Conservation (phyloP, 2,113 vertebrate species). For the Crocuta crocuta region DNA sequence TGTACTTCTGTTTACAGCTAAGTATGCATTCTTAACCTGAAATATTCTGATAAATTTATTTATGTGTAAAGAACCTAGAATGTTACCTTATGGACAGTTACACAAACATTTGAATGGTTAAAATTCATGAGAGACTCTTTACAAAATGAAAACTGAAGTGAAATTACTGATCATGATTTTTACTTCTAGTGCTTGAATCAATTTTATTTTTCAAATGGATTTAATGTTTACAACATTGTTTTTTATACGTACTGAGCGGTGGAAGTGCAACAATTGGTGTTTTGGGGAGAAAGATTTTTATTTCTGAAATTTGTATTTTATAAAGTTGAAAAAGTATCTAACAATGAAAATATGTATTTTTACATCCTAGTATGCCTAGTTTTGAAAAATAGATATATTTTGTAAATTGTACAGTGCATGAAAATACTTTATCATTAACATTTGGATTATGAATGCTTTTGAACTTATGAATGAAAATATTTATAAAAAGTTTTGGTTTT, state of each 20-base stretch:
- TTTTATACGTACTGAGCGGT: background rate
- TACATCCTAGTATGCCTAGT: background rate
- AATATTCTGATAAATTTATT: conserved; percentile 41
- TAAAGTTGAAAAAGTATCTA: conserved; percentile 50
- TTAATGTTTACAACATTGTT: conserved; percentile 3
- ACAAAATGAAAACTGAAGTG: conserved; percentile 8
- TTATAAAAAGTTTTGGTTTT: conserved; percentile 53
- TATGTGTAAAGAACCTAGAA: background rate
- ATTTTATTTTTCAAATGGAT: conserved; percentile 14
- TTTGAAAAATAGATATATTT: conserved; percentile 52
- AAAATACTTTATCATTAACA: conserved; percentile 49
- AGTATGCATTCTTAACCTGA: background rate
- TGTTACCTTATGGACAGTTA: background rate
- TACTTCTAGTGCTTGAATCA: background rate
- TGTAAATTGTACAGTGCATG: conserved; percentile 23
- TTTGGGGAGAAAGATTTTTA: background rate
- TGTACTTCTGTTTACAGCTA: conserved; percentile 44
- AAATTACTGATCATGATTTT: conserved; percentile 49
- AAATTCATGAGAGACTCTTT: background rate
- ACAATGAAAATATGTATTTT: conserved; percentile 46
- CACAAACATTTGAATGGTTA: background rate
- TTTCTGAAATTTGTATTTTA: background rate
- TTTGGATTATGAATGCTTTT: conserved; percentile 61
- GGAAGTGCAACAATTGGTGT: background rate
- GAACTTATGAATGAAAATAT: conserved; percentile 53